Conservation (phyloP, 92 coral and sea anemone species). For the Isaurus tuberculatus region DNA sequence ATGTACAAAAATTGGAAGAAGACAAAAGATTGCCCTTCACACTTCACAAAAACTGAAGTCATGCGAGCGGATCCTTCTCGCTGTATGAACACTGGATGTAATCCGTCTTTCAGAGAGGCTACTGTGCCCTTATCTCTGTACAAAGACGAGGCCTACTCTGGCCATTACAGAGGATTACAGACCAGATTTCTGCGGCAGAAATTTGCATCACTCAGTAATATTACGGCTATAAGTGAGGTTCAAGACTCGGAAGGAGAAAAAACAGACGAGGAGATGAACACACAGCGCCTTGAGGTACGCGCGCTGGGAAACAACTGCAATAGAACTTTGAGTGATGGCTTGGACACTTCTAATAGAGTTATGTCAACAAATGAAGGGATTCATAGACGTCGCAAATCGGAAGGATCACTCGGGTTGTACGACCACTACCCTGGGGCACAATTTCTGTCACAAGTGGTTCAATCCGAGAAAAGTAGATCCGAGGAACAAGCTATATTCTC, state of each 20-base stretch:
- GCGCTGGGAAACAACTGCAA: neutral
- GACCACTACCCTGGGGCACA: neutral
- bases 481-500: neutral
- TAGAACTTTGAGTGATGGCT: neutral
- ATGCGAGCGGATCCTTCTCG: neutral
- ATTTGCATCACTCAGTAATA: conserved; percentile 38
- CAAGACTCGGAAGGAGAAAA: conserved; percentile 29
- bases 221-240: conserved; percentile 12
- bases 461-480: neutral
- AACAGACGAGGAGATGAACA: neutral
- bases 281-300: neutral
- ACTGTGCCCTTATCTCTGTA: neutral
- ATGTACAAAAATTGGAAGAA: conserved; percentile 27
- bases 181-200: conserved; percentile 26
- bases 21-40: neutral
- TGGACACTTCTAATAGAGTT: conserved; percentile 16
- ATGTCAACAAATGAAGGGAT: conserved; percentile 23
- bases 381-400: conserved; percentile 11
- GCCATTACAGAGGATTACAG: conserved; percentile 20
- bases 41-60: neutral
- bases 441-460: neutral
- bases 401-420: neutral
- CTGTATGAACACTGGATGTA: neutral
- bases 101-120: neutral
- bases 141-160: conserved; percentile 2